These are phyloP conservation scores for Cacoxenus indagator DNA, from an alignment of 2,888 invertebrate species.

Conservation along the genomic window DNA sequence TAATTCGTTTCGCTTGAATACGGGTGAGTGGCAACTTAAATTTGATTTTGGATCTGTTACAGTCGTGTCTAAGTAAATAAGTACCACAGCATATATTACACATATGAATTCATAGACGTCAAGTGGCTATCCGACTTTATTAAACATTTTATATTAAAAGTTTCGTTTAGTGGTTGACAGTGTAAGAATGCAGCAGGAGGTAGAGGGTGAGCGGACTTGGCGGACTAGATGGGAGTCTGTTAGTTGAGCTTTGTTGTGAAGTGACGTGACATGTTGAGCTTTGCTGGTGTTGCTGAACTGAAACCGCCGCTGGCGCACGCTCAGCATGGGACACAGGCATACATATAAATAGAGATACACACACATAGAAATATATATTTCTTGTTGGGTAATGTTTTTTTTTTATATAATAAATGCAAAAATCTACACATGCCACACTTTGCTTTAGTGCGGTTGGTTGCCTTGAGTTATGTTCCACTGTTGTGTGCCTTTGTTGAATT, in stretches of 20 bases:
- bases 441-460: neutral
- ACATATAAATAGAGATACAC: neutral
- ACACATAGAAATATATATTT: neutral
- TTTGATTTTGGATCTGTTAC: no score
- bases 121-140: neutral
- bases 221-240: neutral
- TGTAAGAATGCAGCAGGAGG: neutral
- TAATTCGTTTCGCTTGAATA: no score
- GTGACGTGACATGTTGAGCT: constrained; percentile 58
- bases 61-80: neutral
- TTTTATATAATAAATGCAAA: constrained; percentile 11
- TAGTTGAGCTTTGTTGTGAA: constrained; percentile 40
- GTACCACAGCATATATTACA: neutral
- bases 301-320: neutral
- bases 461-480: neutral
- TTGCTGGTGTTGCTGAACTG: constrained; percentile 1
- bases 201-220: neutral
- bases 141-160: neutral
- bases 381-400: neutral
- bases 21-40: no score
- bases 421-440: constrained; percentile 1
- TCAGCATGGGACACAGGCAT: neutral
- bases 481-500: neutral
- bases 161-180: no score
- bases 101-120: neutral